These are phyloP conservation scores for Dynastes maya DNA, from an alignment of 2,888 invertebrate species.

Conservation along the genomic window DNA sequence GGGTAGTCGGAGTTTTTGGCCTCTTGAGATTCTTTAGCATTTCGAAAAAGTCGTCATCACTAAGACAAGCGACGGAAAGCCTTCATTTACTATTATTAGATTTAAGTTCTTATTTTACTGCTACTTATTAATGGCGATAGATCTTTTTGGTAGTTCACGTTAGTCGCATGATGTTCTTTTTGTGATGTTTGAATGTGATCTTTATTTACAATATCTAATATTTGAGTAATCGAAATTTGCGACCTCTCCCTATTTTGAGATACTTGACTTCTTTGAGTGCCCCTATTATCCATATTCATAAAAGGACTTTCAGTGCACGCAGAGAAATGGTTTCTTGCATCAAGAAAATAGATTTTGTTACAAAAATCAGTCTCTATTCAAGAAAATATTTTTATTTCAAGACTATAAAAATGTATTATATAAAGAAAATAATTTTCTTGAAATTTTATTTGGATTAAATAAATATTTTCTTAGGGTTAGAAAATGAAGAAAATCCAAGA, in stretches of 20 bases:
- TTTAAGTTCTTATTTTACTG: background rate
- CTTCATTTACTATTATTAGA: background rate
- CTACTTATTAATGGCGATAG: too few relatives aligned
- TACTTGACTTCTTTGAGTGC: background rate
- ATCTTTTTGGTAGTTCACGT: background rate
- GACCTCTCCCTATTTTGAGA: background rate
- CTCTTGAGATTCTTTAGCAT: background rate
- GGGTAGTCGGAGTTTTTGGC: background rate
- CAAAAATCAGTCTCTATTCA: too few relatives aligned
- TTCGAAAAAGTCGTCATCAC: constrained; percentile 36
- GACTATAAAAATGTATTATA: too few relatives aligned
- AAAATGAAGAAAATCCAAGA: too few relatives aligned
- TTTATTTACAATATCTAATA: constrained; percentile 68
- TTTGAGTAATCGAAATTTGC: constrained; percentile 56
- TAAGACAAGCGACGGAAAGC: background rate
- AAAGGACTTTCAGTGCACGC: too few relatives aligned
- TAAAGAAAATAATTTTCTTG: too few relatives aligned
- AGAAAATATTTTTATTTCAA: too few relatives aligned
- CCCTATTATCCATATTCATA: too few relatives aligned
- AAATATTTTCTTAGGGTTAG: too few relatives aligned
- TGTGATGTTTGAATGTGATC: background rate
- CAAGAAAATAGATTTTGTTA: too few relatives aligned
- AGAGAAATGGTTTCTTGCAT: too few relatives aligned
- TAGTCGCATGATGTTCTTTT: background rate
- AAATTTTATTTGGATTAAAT: too few relatives aligned